Base-by-base conservation (phyloP, 2,888 invertebrate genomes). In the Drosophila paranaensis region DNA sequence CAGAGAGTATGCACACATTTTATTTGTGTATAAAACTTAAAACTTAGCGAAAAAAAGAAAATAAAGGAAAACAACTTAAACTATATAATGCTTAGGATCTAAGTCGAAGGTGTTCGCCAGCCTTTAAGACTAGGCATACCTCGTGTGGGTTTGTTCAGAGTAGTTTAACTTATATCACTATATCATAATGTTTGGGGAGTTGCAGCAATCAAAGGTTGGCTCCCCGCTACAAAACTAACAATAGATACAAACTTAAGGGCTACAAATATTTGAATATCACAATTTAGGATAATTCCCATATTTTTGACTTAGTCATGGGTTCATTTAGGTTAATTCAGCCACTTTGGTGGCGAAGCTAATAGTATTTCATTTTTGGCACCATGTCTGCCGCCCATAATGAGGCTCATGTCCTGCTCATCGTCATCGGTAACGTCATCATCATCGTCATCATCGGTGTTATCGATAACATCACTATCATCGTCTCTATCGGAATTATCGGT, bases 401-500 rank as follows among this genome's bases (percentile, higher is more conserved):
- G 57, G 30, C 58, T 66, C 35, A 68, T 48, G 45, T 77, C 50
- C 42, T 60, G 65, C 30, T 37, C 45, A 39, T 65, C 72, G 35
- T 72, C 75, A 65, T 77, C 79, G 3, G 30, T 33, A 33, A 69
- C 65, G 11, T 68, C 67, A 35, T 69, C 50, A 4, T 60, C 50
- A 35, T 69, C 50, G 3, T 60, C 50, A 4, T 60, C 61, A 20
- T 62, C 79, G 14, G 75, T 89, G 54, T 87, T 79, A 67, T 90
- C 91, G 39, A 88, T 89, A 73, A 87, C 90, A 77, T 67, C 74
- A 77, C 37, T 71, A 20, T 79, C 79, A 11, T 71, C 77, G 37
- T 79, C 71, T 42, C 79, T 69, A 56, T 90, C 88, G 56, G 86
- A 81, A 69, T 91, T 91, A 39, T 90, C 90, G 80, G 90, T 90